Evolutionary conservation across 2,113 vertebrate species (phyloP), one percentile per base, ranked within the genome.

Genomic region (Ammospiza caudacuta): DNA sequence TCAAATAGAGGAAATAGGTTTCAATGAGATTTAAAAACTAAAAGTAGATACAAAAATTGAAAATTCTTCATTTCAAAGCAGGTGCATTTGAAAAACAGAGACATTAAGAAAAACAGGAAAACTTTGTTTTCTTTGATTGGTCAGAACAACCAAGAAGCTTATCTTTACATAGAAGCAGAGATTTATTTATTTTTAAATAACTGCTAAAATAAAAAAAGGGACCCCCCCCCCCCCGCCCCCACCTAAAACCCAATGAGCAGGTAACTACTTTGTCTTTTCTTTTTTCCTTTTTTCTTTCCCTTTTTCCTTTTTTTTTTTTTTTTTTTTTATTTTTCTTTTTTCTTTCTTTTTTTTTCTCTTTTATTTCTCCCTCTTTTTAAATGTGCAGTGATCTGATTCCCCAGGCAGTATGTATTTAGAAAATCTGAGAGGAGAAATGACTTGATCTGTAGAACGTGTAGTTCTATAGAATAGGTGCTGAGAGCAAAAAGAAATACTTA

Each of bases 301-400:
- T 28, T 10, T 28, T 28, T 16, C 15, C 15, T 9, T 2, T 25
- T 5, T 12, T 14, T 15, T 7, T 3, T 25, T 5, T 41, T 41
- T 6, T 9, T 2, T 3, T 25, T 5, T 41, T 15, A 6, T 9
- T 2, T 21, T 6, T 11, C 6, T 15, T 7, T 3, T 31, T 6
- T 13, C 4, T 21, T 6, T 5, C 3, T 4, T 11, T 19, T 9
- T 18, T 37, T 9, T 12, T n/a, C 5, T 2, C 21, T 64, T 33
- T 37, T n/a, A 22, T 80, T 31, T 6, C 29, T 20, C 2, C 1
- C 16, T 8, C 2, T 39, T 66, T 85, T 64, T 19, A 63, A 54
- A 72, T 21, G 14, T 82, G 14, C 28, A 33, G 18, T 44, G 75
- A 47, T 73, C 2, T 33, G n/a, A 74, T 27, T 51, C 6, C 19